These are phyloP conservation scores for Lasioglossum pauxillum DNA, from an alignment of 2,888 invertebrate species.

Conservation along the genomic window DNA sequence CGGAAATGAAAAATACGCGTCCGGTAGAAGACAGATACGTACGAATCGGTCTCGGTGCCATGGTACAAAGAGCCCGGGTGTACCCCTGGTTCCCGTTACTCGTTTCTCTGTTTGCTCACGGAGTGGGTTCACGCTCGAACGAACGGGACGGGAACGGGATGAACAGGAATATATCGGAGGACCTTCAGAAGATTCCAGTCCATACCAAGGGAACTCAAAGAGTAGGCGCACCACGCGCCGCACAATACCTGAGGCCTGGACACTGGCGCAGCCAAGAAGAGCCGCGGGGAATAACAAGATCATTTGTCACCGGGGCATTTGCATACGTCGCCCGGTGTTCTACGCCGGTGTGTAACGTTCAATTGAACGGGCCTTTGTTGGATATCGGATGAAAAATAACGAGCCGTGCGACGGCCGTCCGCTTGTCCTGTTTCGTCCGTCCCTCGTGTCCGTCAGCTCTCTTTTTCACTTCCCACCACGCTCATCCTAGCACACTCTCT, in stretches of 20 bases:
- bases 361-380: constrained; percentile 81
- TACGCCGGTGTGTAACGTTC: constrained; percentile 76
- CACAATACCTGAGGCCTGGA: constrained; percentile 67
- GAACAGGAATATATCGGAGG: constrained; percentile 61
- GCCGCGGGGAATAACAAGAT: constrained; percentile 81
- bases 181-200: constrained; percentile 62
- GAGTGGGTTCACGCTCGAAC: constrained; percentile 42
- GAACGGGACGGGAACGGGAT: constrained; percentile 27
- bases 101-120: constrained; percentile 37
- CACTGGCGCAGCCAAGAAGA: constrained; percentile 64
- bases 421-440: constrained; percentile 42
- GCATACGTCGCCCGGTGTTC: constrained; percentile 79
- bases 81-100: constrained; percentile 47
- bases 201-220: constrained; percentile 57
- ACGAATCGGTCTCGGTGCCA: constrained; percentile 24
- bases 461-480: not conserved
- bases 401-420: constrained; percentile 69
- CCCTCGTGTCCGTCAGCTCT: not conserved
- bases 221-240: constrained; percentile 49
- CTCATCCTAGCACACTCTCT: not conserved
- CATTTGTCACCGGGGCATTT: constrained; percentile 82
- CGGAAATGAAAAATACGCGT: constrained; percentile 46
- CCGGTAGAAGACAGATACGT: constrained; percentile 41
- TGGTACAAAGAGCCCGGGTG: constrained; percentile 33
- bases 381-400: constrained; percentile 81